A percentile compares a stretch with the other conserved stretches of the same genome.
These are phyloP conservation scores for Sapayoa aenigma DNA, from an alignment of 2,113 vertebrate genomes.

Conservation along the genomic window DNA sequence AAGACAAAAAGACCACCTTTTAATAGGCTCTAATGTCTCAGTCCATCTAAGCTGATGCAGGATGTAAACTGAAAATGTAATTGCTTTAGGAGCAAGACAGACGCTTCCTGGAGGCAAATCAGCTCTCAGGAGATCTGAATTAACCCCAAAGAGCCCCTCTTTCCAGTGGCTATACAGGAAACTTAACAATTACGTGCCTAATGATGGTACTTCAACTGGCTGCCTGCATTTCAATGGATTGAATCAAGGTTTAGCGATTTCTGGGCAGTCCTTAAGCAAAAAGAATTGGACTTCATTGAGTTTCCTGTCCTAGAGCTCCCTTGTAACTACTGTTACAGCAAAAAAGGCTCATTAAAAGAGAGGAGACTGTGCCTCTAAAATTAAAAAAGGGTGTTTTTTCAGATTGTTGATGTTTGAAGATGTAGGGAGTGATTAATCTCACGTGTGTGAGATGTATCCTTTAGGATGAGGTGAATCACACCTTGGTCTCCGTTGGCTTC, in stretches of 20 bases:
- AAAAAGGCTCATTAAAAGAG: not conserved
- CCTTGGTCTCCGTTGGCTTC: not conserved
- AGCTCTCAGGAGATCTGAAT: not conserved
- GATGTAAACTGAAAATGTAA: not conserved
- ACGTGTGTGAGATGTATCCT: not conserved
- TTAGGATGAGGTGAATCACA: not conserved
- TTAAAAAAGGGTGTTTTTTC: not conserved
- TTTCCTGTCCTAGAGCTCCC: not conserved
- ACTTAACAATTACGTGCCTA: constrained; percentile 1
- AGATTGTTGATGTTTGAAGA: not conserved
- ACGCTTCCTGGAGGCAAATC: not conserved
- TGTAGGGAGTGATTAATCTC: not conserved
- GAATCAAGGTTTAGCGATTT: constrained; percentile 5
- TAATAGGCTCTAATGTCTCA: not conserved
- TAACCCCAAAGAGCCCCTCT: not conserved
- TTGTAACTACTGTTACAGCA: not conserved
- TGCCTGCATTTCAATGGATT: not conserved
- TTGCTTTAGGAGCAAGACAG: not conserved
- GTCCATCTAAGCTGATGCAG: not conserved
- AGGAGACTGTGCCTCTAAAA: not conserved
- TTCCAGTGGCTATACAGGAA: not conserved
- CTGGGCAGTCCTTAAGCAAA: not conserved
- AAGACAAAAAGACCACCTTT: not conserved
- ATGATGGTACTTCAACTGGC: not conserved
- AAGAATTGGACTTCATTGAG: not conserved